Evolutionary conservation across 2,113 vertebrate genomes (phyloP), one percentile per base, ranked within the genome.

Genomic region (Arenaria interpres): DNA sequence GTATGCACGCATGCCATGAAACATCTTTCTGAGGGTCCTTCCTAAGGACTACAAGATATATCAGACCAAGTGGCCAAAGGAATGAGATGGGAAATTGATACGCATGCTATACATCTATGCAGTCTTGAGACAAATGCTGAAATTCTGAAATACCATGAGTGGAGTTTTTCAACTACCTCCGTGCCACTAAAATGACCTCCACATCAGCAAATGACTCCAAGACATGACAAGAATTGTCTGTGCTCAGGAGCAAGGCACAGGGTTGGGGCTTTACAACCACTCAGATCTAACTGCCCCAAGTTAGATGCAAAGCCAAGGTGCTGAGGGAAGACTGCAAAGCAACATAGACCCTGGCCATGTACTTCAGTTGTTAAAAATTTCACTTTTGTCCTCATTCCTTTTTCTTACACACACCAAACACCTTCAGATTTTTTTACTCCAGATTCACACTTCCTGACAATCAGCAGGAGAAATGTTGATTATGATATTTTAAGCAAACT

Each of bases 151-250:
- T 4, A 67, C 5, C 12, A 6, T 25, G 25, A 74, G 24, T 54
- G 60, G 23, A n/a, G 9, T 33, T 56, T 11, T 51, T 86, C 24
- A 51, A 6, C 32, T 71, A 17, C 30, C 11, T 66, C 39, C 21
- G 6, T 15, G 54, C 4, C 41, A 18, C 0, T 33, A 50, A 51
- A 59, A 39, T 16, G 7, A 12, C 14, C 12, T 59, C 12, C 27
- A 33, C 37, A 46, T 16, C 23, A 51, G 30, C 25, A 37, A n/a
- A 32, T 3, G 7, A n/a, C 12, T 20, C 57, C 41, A 63, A 64
- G 23, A 21, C 25, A 80, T 54, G 39, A 57, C 7, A 89, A 48
- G 54, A 57, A 28, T 4, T 57, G 63, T 24, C 35, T 56, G 16
- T 3, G 3, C 15, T 82, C 81, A 85, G 20, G 30, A 75, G 7